These are phyloP conservation scores for Cynocephalus volans DNA, from an alignment of 2,113 vertebrate species.

Conservation along the genomic window DNA sequence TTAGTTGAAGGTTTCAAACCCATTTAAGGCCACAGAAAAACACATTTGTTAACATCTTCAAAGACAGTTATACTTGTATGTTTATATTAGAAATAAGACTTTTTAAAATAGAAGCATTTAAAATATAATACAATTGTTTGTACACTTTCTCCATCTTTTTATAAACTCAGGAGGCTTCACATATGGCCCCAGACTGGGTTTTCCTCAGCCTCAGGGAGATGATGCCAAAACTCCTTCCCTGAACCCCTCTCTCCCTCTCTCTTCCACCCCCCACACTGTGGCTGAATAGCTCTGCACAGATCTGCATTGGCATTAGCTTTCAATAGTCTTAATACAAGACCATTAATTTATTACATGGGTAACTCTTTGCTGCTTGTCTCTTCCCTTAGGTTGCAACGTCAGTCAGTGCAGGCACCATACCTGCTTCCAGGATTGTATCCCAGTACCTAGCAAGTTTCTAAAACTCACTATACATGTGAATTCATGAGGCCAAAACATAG, in stretches of 20 bases:
- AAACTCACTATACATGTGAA: background rate
- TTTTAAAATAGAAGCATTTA: background rate
- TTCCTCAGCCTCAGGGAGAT: background rate
- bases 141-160: background rate
- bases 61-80: background rate
- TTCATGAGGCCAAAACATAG: background rate
- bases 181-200: accelerated
- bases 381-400: background rate
- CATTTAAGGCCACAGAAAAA: background rate
- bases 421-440: background rate
- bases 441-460: background rate
- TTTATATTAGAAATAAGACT: background rate
- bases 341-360: background rate
- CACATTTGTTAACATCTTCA: background rate
- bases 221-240: no score
- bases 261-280: accelerated
- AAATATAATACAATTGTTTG: background rate
- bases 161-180: no score
- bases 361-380: background rate
- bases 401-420: no score
- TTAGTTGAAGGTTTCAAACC: background rate
- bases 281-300: no score
- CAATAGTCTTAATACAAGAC: background rate
- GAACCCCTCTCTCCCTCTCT: background rate
- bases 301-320: background rate